phyloP scores from a whole-genome alignment of 2,888 invertebrate species.

The Barypeithes pellucidus region DNA sequence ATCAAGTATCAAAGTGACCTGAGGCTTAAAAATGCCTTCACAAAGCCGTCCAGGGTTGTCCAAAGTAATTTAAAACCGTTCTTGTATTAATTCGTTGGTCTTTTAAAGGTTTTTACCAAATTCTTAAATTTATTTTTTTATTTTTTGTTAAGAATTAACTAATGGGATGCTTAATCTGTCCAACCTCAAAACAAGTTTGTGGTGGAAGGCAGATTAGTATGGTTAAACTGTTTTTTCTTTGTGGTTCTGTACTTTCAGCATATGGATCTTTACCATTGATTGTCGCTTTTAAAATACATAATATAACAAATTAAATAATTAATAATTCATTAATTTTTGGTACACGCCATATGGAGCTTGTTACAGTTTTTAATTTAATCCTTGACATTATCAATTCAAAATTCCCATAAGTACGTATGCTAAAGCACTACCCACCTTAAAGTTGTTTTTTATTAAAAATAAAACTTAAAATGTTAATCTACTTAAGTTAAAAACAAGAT shows the following conservation, averaged over 20 bases:
- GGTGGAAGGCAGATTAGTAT: conserved; percentile 30
- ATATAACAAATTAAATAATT: conserved; percentile 20
- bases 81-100: conserved; percentile 11
- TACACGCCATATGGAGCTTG: conserved; percentile 29
- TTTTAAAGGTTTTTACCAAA: conserved; percentile 24
- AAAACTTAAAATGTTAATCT: conserved; percentile 26
- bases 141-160: conserved; percentile 23
- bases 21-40: conserved; percentile 41
- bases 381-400: conserved; percentile 45
- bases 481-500: conserved; percentile 33
- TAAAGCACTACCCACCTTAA: conserved; percentile 24
- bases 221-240: background rate
- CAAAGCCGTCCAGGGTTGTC: conserved; percentile 43
- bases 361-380: conserved; percentile 37
- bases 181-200: conserved; percentile 20
- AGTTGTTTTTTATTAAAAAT: conserved; percentile 17
- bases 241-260: background rate
- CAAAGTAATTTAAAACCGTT: conserved; percentile 16
- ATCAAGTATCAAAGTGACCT: conserved; percentile 46
- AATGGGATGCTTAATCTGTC: background rate
- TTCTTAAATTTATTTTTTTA: conserved; percentile 16
- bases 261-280: background rate
- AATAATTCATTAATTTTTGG: conserved; percentile 27
- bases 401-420: conserved; percentile 18
- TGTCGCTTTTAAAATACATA: conserved; percentile 25